Percentiles rank a stretch among this genome's conserved stretches.
phyloP scores from a whole-genome alignment of 2,113 vertebrate genomes.

The Chloropsis cyanopogon region DNA sequence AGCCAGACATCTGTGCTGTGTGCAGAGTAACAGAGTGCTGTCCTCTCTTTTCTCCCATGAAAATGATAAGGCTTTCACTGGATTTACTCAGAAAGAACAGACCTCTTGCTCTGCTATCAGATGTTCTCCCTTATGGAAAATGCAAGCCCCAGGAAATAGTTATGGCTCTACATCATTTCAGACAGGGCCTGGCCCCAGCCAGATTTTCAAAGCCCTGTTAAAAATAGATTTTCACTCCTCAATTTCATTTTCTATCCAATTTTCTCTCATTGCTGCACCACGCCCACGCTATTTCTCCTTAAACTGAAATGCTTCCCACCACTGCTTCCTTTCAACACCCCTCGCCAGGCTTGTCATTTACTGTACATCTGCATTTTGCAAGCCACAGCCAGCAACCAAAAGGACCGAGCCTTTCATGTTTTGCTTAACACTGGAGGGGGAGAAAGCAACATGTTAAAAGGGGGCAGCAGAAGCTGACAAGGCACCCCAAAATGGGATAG shows the following conservation, averaged over 20 bases:
- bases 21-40: not conserved
- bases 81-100: not conserved
- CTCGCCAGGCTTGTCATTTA: not conserved
- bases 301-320: not conserved
- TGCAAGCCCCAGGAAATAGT: slow-evolving; percentile 16
- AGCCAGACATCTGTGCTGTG: slow-evolving; percentile 35
- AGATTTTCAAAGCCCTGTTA: slow-evolving; percentile 27
- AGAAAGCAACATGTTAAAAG: not conserved
- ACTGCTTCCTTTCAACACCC: slow-evolving; percentile 6
- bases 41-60: slow-evolving; percentile 1
- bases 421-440: fast-evolving
- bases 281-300: not conserved
- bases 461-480: not conserved
- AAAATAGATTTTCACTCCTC: slow-evolving; percentile 17
- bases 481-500: not conserved
- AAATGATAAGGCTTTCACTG: not conserved
- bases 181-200: not conserved
- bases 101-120: slow-evolving; percentile 18
- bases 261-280: not conserved
- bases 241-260: slow-evolving; percentile 6
- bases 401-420: not conserved
- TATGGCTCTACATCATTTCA: slow-evolving; percentile 29
- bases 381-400: not conserved
- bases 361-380: slow-evolving; percentile 4
- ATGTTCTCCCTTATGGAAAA: slow-evolving; percentile 26